Conservation (phyloP, 64 coral and sea anemone genomes). For the Platygyra sinensis region DNA sequence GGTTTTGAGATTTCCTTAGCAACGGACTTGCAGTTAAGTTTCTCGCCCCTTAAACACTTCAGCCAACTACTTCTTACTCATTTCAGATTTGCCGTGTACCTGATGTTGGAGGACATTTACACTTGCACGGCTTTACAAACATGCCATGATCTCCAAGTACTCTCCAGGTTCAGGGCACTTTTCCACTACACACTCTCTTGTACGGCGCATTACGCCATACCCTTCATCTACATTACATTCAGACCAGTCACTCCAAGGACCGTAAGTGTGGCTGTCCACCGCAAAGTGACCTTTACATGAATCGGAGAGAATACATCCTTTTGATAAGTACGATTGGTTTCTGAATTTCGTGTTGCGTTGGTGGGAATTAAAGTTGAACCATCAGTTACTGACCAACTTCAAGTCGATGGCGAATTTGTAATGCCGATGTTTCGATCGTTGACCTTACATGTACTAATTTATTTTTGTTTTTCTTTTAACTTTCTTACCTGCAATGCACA, state of each 20-base stretch:
- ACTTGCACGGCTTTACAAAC: constrained; percentile 11
- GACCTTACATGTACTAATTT: too few species aligned
- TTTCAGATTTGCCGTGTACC: not conserved
- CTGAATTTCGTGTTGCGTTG: too few species aligned
- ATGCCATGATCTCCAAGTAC: not conserved
- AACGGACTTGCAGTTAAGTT: too few species aligned
- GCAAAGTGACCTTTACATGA: not conserved
- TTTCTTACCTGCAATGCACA: too few species aligned
- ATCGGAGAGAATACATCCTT: not conserved
- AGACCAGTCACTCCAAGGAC: constrained; percentile 26
- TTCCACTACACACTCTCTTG: not conserved
- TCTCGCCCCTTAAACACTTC: too few species aligned
- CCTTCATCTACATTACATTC: constrained; percentile 3
- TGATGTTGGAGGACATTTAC: not conserved
- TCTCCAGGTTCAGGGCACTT: constrained; percentile 12
- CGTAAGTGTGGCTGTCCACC: not conserved
- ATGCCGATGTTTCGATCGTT: too few species aligned
- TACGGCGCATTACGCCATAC: not conserved
- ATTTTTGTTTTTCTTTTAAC: too few species aligned
- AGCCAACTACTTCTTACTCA: not conserved
- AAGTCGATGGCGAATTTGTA: too few species aligned
- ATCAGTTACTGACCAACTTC: too few species aligned
- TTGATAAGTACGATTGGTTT: too few species aligned
- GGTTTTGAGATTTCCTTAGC: too few species aligned
- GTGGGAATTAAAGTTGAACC: too few species aligned